Percentiles rank a stretch among this genome's conserved stretches.
Evolutionary conservation across 2,113 vertebrate species (phyloP).

Genomic region (Halichoerus grypus): DNA sequence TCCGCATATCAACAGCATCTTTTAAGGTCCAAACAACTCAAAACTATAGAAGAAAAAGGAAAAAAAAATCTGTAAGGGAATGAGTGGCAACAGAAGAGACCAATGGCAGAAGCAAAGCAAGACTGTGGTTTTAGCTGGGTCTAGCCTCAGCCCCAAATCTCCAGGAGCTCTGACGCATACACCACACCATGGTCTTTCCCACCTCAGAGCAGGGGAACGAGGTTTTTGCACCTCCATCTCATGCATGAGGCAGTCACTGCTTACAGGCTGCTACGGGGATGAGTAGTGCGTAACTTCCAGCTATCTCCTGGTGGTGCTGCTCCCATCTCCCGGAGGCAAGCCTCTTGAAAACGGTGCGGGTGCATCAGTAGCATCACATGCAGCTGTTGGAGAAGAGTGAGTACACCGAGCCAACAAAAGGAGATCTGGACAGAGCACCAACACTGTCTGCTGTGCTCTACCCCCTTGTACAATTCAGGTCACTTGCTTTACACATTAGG

Average conservation of each 20-base stretch:
- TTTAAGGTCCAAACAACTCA: neutral
- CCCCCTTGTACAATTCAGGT: neutral
- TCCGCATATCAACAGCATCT: neutral
- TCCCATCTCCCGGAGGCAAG: neutral
- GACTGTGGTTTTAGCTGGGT: neutral
- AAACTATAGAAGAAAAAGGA: neutral
- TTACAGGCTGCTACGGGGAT: neutral
- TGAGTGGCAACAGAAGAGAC: neutral
- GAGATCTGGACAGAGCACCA: neutral
- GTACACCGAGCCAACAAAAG: neutral
- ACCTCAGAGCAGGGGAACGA: neutral
- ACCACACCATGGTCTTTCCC: neutral
- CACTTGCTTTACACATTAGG: neutral
- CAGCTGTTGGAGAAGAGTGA: neutral
- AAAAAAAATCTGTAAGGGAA: neutral
- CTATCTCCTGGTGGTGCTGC: neutral
- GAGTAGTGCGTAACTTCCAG: neutral
- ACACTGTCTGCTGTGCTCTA: neutral
- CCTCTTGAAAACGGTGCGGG: neutral
- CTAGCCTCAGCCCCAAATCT: neutral
- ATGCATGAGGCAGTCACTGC: neutral
- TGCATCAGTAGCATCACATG: neutral
- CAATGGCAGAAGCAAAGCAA: neutral
- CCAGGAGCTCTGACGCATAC: neutral
- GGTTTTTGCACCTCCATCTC: neutral